These are phyloP conservation scores for Nibea albiflora DNA, from an alignment of 2,113 vertebrate species.

Conservation along the genomic window DNA sequence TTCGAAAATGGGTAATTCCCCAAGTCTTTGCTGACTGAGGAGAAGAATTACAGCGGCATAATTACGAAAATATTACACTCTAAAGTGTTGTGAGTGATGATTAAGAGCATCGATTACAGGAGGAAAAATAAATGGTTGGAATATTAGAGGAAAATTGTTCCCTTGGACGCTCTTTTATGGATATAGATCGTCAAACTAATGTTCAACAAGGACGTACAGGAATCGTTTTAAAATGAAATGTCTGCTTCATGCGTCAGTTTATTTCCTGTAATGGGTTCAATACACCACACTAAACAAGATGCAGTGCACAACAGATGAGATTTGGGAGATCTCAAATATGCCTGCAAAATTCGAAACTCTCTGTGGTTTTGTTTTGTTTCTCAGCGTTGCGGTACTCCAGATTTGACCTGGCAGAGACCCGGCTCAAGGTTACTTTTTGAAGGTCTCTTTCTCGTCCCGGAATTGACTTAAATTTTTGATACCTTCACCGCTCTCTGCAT, in stretches of 20 bases:
- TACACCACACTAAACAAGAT: neutral
- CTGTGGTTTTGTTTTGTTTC: slow-evolving; percentile 10
- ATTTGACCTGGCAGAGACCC: too few species aligned
- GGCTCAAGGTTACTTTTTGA: too few species aligned
- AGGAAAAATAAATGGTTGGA: slow-evolving; percentile 12
- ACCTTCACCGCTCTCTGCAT: too few species aligned
- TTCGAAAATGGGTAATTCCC: neutral
- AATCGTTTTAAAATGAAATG: neutral
- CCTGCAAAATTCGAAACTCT: neutral
- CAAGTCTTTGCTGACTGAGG: neutral
- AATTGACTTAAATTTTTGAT: too few species aligned
- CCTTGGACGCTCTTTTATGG: neutral
- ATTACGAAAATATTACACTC: slow-evolving; percentile 1
- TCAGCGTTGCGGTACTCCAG: too few species aligned
- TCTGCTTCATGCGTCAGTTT: neutral
- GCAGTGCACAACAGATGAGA: neutral
- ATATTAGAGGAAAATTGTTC: neutral
- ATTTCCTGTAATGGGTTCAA: neutral
- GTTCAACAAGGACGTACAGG: too few species aligned
- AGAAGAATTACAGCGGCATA: neutral
- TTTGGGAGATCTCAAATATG: neutral
- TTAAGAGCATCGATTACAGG: neutral
- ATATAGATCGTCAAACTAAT: neutral
- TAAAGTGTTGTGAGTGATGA: slow-evolving; percentile 1
- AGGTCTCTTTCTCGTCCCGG: too few species aligned